These are phyloP conservation scores for Willisornis vidua DNA, from an alignment of 2,113 vertebrate genomes.

Conservation along the genomic window DNA sequence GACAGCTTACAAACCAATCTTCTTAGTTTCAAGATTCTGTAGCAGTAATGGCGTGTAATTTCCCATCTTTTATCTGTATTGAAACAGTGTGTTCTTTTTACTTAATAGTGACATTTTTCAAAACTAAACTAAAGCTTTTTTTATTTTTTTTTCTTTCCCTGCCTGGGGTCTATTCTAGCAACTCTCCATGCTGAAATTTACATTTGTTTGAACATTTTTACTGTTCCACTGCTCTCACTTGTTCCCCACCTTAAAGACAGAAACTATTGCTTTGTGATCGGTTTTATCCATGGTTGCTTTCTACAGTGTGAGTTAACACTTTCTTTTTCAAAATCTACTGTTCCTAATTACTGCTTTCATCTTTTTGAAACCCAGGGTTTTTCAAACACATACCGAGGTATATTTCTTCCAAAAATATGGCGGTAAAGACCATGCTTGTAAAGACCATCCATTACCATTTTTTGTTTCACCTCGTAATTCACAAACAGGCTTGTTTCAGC, in stretches of 20 bases:
- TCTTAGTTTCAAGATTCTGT: background rate
- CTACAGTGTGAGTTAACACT: background rate
- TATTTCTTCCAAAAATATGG: background rate
- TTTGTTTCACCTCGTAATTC: background rate
- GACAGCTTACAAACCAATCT: background rate
- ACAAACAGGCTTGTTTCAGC: background rate
- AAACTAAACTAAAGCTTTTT: conserved; percentile 14
- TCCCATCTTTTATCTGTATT: background rate
- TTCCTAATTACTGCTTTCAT: background rate
- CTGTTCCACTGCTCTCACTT: background rate
- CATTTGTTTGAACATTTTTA: background rate
- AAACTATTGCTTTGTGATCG: background rate
- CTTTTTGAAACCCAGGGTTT: background rate
- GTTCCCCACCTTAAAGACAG: background rate
- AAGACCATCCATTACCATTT: background rate
- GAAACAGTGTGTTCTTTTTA: conserved; percentile 11
- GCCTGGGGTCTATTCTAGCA: background rate
- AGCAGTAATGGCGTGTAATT: background rate
- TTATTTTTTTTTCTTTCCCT: background rate
- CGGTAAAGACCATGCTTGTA: background rate
- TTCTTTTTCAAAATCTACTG: background rate
- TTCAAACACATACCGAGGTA: background rate
- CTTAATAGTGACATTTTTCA: background rate
- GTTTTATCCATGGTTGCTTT: background rate
- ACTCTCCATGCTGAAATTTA: background rate